These are phyloP conservation scores for Metridium senile DNA, from an alignment of 92 coral and sea anemone genomes.

Conservation along the genomic window DNA sequence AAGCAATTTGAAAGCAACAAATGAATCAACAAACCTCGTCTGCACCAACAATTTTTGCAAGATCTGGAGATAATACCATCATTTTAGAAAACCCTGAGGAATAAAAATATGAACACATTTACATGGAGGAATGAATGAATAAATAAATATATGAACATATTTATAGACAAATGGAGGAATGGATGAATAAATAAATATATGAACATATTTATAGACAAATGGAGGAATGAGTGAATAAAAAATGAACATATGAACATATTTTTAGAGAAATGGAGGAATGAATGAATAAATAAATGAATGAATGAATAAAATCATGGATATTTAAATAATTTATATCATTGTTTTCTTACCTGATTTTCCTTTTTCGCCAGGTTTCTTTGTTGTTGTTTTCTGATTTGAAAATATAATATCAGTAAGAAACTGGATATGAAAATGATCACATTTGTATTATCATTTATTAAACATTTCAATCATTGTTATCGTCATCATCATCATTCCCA, in stretches of 20 bases:
- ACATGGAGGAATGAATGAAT: neutral
- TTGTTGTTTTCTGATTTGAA: neutral
- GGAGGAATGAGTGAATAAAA: neutral
- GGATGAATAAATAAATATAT: neutral
- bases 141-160: neutral
- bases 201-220: neutral
- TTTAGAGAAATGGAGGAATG: neutral
- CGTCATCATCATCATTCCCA: neutral
- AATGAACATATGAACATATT: neutral
- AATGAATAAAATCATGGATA: too few species aligned
- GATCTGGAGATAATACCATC: conserved; percentile 76
- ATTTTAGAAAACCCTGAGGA: conserved; percentile 62
- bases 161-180: neutral
- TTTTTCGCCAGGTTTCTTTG: conserved; percentile 13
- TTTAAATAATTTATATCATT: too few species aligned
- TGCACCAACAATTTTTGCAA: conserved; percentile 79
- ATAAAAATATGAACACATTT: neutral
- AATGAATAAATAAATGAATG: neutral
- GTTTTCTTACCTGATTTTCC: neutral
- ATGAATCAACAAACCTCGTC: too few species aligned
- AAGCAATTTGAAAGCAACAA: too few species aligned
- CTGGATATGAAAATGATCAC: too few species aligned
- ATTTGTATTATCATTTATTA: too few species aligned
- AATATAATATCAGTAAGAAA: neutral
- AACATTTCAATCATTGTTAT: neutral